These are phyloP conservation scores for Dryadula phaetusa DNA, from an alignment of 2,888 invertebrate species.

Conservation along the genomic window DNA sequence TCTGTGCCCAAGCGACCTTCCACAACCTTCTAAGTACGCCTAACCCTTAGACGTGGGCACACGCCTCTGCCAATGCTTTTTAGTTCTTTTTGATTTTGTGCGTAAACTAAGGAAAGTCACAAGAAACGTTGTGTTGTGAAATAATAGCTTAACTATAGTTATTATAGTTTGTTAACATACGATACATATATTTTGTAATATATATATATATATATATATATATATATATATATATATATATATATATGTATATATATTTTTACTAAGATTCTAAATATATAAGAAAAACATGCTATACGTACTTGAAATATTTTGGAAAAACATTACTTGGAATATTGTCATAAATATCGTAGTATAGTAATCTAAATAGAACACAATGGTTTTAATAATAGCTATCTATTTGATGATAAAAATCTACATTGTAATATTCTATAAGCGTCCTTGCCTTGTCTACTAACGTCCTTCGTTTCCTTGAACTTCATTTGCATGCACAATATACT, in stretches of 20 bases:
- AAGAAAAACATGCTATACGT: too few relatives aligned
- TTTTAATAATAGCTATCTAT: slow-evolving; percentile 17
- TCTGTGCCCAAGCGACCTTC: slow-evolving; percentile 75
- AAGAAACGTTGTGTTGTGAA: neutral
- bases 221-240: too few relatives aligned
- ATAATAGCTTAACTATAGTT: neutral
- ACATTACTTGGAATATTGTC: neutral
- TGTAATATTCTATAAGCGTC: slow-evolving; percentile 39
- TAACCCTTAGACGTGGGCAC: slow-evolving; percentile 49
- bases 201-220: too few relatives aligned
- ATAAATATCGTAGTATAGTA: slow-evolving; percentile 4
- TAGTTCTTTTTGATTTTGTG: slow-evolving; percentile 35
- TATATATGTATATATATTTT: too few relatives aligned
- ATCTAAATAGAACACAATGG: slow-evolving; percentile 14
- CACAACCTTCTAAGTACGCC: slow-evolving; percentile 67
- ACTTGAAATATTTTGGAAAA: too few relatives aligned
- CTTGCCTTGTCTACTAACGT: slow-evolving; percentile 35
- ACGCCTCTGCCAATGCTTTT: slow-evolving; percentile 47
- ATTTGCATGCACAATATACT: slow-evolving; percentile 39
- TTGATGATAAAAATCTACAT: slow-evolving; percentile 27
- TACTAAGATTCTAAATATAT: too few relatives aligned
- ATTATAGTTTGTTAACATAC: too few relatives aligned
- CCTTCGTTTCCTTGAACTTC: slow-evolving; percentile 38
- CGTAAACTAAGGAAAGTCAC: neutral
- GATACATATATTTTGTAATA: too few relatives aligned